phyloP scores from a whole-genome alignment of 2,113 vertebrate genomes.

The Amphiprion ocellaris region DNA sequence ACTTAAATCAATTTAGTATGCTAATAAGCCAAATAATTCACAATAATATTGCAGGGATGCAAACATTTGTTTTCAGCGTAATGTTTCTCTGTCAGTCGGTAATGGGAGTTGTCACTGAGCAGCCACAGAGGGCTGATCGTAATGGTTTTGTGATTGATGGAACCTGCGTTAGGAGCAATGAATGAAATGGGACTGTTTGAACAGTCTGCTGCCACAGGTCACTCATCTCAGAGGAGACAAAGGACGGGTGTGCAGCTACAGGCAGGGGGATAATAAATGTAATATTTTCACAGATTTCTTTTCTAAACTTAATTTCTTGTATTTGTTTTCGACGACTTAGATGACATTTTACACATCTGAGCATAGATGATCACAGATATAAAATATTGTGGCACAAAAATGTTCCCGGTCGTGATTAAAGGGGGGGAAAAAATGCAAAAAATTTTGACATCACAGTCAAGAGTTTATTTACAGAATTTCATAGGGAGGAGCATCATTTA shows the following conservation, averaged over 20 bases:
- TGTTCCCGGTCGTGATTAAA: too few relatives aligned
- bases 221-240: neutral
- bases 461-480: conserved; percentile 22
- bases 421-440: neutral
- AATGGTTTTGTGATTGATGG: conserved; percentile 45
- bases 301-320: neutral
- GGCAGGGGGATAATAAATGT: neutral
- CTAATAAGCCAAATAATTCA: conserved; percentile 47
- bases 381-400: too few relatives aligned
- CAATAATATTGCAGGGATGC: conserved; percentile 22
- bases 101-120: conserved; percentile 3
- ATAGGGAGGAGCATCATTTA: conserved; percentile 12
- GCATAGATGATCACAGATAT: neutral
- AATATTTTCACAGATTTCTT: neutral
- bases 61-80: conserved; percentile 41
- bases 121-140: neutral
- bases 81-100: conserved; percentile 38
- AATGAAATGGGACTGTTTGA: conserved; percentile 12
- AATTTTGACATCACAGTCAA: conserved; percentile 6
- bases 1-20: conserved; percentile 54
- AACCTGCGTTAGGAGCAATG: neutral
- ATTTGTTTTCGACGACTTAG: neutral
- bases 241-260: too few relatives aligned
- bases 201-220: neutral
- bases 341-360: neutral